phyloP scores from a whole-genome alignment of 2,797 vertebrate species.

The Helostoma temminkii region DNA sequence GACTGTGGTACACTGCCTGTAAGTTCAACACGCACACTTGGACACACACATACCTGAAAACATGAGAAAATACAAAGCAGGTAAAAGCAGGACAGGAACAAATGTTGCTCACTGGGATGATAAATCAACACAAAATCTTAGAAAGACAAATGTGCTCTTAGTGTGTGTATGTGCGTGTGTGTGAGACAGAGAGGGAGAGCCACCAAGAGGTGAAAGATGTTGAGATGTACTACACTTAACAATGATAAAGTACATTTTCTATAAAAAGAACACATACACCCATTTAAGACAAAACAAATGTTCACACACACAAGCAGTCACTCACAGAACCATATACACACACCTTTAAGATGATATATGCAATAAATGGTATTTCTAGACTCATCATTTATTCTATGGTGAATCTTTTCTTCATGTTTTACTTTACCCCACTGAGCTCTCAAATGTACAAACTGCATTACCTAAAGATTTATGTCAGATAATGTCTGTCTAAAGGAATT shows the following conservation, averaged over 20 bases:
- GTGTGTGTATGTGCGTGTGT: slow-evolving; percentile 3
- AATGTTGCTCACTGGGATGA: not conserved
- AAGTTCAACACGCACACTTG: slow-evolving; percentile 70
- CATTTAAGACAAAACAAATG: not conserved
- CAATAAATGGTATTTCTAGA: not conserved
- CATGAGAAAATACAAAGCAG: not conserved
- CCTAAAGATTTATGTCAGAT: too few relatives aligned
- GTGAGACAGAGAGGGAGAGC: not conserved
- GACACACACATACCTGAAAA: not conserved
- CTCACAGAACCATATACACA: not conserved
- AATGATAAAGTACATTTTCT: slow-evolving; percentile 19
- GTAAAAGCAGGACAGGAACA: not conserved
- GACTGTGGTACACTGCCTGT: slow-evolving; percentile 97
- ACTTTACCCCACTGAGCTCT: too few relatives aligned
- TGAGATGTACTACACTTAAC: slow-evolving; percentile 3
- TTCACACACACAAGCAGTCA: slow-evolving; percentile 3
- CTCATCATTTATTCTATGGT: too few relatives aligned
- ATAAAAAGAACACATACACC: not conserved
- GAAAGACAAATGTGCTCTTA: slow-evolving; percentile 8
- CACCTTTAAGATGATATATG: not conserved
- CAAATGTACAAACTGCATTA: too few relatives aligned
- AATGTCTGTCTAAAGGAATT: too few relatives aligned
- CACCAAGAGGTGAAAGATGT: slow-evolving; percentile 2
- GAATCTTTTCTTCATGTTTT: too few relatives aligned
- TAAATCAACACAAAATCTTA: not conserved